These are phyloP conservation scores for Mirza zaza DNA, from an alignment of 2,113 vertebrate genomes.

Conservation along the genomic window DNA sequence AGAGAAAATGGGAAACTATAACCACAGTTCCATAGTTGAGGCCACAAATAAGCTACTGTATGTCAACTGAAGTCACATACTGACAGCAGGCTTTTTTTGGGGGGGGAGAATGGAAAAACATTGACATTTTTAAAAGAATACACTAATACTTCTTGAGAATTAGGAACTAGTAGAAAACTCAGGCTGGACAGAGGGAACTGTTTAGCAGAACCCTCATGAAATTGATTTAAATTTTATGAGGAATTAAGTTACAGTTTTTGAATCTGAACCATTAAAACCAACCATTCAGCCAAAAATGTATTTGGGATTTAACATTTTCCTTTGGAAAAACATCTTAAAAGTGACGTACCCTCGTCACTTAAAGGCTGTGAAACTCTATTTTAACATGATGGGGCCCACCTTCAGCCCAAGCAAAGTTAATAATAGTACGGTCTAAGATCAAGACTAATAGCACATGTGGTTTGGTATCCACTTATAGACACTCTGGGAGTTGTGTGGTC, in stretches of 20 bases:
- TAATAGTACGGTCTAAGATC: conserved; percentile 43
- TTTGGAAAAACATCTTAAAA: conserved; percentile 63
- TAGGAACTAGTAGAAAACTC: background rate
- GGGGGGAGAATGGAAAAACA: background rate
- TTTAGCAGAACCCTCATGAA: conserved; percentile 66
- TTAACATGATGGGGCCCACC: conserved; percentile 66
- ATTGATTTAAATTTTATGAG: conserved; percentile 65
- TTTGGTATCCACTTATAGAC: conserved; percentile 71
- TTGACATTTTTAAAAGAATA: conserved; percentile 29
- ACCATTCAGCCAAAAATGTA: conserved; percentile 68
- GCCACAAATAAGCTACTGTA: conserved; percentile 36
- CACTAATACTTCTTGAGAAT: conserved; percentile 18
- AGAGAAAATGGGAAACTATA: background rate
- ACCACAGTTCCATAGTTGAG: background rate
- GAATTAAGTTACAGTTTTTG: conserved; percentile 66
- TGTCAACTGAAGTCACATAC: conserved; percentile 46
- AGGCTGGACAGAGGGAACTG: conserved; percentile 62
- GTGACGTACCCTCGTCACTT: conserved; percentile 65
- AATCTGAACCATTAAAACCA: conserved; percentile 72
- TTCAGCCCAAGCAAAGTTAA: conserved; percentile 58
- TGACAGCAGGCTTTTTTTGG: background rate
- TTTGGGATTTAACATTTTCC: conserved; percentile 73
- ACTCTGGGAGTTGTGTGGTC: conserved; percentile 71
- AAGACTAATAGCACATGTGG: conserved; percentile 69
- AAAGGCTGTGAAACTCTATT: conserved; percentile 65